Conservation (phyloP, 2,888 invertebrate species). For the Baccha elongata region DNA sequence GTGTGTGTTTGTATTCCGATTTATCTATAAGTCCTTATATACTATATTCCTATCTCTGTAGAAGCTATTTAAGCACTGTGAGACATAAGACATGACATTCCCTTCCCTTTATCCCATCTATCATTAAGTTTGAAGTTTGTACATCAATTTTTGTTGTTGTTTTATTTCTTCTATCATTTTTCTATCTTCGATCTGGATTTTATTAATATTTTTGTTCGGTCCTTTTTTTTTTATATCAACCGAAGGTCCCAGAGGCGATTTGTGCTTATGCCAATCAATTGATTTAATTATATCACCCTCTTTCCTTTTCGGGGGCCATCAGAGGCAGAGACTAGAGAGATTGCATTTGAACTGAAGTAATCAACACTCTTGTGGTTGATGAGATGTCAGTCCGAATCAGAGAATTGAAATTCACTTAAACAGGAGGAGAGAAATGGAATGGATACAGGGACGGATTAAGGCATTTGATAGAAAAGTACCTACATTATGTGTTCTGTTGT, state of each 20-base stretch:
- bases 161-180: background rate
- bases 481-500: no score
- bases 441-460: no score
- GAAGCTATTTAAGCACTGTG: conserved; percentile 3
- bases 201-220: conserved; percentile 20
- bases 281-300: conserved; percentile 64
- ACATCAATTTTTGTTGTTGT: background rate
- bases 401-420: no score
- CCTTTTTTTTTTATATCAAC: conserved; percentile 35
- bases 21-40: conserved; percentile 14
- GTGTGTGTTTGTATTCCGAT: conserved; percentile 43
- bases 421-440: no score
- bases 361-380: conserved; percentile 68
- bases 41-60: background rate
- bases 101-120: conserved; percentile 26
- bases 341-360: conserved; percentile 60
- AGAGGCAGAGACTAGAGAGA: background rate
- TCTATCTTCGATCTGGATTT: conserved; percentile 15
- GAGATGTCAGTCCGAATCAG: conserved; percentile 62
- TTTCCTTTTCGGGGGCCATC: background rate
- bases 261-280: conserved; percentile 59
- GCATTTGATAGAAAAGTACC: no score
- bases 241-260: conserved; percentile 58
- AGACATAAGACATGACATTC: conserved; percentile 33
- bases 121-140: conserved; percentile 47